Evolutionary conservation across 2,113 vertebrate species (phyloP).

Genomic region (Solenodon paradoxus): DNA sequence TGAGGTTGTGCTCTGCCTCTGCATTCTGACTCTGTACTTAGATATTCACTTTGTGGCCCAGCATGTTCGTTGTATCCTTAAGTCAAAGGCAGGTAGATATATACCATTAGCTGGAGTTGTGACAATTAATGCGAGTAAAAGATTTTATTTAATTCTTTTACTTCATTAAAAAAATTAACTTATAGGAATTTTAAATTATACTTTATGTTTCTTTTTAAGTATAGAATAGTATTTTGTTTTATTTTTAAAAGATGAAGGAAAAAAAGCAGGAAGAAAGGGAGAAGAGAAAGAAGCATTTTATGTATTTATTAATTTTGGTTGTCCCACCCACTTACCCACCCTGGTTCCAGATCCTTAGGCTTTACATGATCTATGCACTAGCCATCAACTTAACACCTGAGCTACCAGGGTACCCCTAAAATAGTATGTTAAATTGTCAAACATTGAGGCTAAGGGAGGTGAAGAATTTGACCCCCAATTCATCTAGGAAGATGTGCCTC

Average conservation of each 20-base stretch:
- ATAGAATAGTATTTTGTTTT: conserved; percentile 39
- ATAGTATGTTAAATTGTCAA: background rate
- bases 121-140: background rate
- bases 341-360: too few relatives aligned
- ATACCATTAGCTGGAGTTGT: background rate
- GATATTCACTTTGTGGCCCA: background rate
- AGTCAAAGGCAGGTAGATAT: background rate
- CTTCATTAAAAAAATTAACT: background rate
- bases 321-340: too few relatives aligned
- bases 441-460: background rate
- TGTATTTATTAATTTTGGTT: too few relatives aligned
- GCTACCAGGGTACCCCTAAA: too few relatives aligned
- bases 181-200: background rate
- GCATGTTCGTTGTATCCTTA: background rate
- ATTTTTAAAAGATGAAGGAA: too few relatives aligned
- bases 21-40: background rate
- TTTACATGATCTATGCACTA: too few relatives aligned
- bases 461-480: background rate
- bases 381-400: too few relatives aligned
- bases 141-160: conserved; percentile 26
- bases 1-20: background rate
- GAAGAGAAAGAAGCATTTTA: too few relatives aligned
- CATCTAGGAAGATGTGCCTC: background rate
- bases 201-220: background rate
- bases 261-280: too few relatives aligned